These are phyloP conservation scores for Mus caroli DNA, from an alignment of 2,797 vertebrate species.

Conservation along the genomic window DNA sequence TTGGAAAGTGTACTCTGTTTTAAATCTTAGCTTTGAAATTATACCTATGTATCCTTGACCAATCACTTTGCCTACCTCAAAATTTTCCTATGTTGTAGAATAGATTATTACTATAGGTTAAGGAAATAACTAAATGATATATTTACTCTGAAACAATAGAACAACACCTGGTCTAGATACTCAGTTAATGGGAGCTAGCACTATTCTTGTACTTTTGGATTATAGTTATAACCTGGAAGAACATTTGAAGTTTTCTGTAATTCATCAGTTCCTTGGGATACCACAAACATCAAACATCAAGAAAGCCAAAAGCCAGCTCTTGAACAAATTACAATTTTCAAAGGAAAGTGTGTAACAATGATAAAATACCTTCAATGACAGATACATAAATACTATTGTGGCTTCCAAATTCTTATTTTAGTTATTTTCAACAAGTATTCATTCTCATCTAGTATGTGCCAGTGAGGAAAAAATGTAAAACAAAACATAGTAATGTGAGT, in stretches of 20 bases:
- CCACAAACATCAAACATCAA: not conserved
- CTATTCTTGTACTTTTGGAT: not conserved
- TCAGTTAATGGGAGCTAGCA: not conserved
- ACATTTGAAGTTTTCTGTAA: not conserved
- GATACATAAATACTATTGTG: not conserved
- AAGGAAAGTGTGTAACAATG: conserved; percentile 24
- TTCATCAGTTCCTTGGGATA: not conserved
- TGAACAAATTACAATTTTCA: not conserved
- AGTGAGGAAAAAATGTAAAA: conserved; percentile 18
- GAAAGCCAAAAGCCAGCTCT: not conserved
- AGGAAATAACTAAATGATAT: conserved; percentile 8
- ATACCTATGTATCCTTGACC: not conserved
- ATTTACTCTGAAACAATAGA: conserved; percentile 32
- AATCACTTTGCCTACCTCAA: not conserved
- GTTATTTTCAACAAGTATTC: not conserved
- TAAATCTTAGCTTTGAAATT: not conserved
- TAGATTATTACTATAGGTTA: not conserved
- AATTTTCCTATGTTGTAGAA: not conserved
- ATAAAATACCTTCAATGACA: conserved; percentile 54
- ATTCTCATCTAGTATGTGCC: not conserved
- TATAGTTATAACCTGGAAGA: not conserved
- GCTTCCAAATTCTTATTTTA: conserved; percentile 5
- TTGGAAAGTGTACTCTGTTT: not conserved
- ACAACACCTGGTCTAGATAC: not conserved
- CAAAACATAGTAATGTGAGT: not conserved